Evolutionary conservation across 2,888 invertebrate genomes (phyloP).

Genomic region (Ichneumoninae sp.): DNA sequence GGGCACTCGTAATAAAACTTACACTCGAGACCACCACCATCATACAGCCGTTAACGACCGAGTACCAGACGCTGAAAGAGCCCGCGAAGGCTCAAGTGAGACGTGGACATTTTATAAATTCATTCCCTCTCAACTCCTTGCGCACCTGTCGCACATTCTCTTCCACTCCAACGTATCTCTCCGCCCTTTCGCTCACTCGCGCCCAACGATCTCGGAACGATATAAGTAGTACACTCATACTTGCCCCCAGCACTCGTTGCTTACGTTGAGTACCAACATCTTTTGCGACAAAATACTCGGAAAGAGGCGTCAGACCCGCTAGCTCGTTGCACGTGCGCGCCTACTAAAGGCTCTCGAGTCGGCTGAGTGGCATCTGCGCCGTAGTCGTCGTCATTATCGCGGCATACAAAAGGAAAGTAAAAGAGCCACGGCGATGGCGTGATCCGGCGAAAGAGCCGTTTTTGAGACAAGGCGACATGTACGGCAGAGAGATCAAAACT

Average conservation of each 20-base stretch:
- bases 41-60: background rate
- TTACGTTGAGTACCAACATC: background rate
- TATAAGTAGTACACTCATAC: conserved; percentile 1
- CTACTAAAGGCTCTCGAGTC: background rate
- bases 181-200: background rate
- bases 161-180: conserved; percentile 5
- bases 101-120: conserved; percentile 60
- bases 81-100: conserved; percentile 17
- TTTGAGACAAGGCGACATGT: background rate
- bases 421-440: background rate
- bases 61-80: conserved; percentile 21
- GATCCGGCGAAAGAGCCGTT: background rate
- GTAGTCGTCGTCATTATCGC: conserved; percentile 10
- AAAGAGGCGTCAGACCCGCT: background rate
- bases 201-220: background rate
- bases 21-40: background rate
- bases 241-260: background rate
- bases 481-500: background rate
- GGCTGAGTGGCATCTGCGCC: conserved; percentile 19
- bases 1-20: conserved; percentile 1
- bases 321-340: background rate
- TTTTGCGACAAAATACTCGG: background rate
- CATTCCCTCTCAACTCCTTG: conserved; percentile 38
- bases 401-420: background rate
- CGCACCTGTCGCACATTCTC: background rate